Evolutionary conservation across 2,797 vertebrate genomes (phyloP), one percentile per base, ranked within the genome.

Genomic region (Sebastiscus tertius): DNA sequence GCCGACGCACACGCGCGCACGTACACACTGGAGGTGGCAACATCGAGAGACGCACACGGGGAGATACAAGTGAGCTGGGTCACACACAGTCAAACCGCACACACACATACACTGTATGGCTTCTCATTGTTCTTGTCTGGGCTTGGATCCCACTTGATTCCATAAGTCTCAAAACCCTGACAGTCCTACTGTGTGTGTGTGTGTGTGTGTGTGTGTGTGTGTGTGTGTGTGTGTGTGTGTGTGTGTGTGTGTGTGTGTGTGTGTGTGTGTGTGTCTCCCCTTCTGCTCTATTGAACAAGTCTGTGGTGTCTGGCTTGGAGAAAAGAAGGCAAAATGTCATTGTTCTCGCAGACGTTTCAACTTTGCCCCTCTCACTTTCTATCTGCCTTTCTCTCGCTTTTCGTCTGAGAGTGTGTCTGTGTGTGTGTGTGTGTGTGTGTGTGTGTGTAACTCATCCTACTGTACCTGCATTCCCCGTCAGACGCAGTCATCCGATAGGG

Each of bases 291-390:
- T 90, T 93, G 90, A 93, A 90, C 86, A 87, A 87, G 89, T 83
- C 88, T 79, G 84, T 88, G 84, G 88, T 93, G 92, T 94, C 94
- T 94, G 88, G 87, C 89, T 82, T 80, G 27, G 76, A 92, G 88
- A 91, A 90, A 91, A 90, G 87, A 89, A 88, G 86, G 86, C 90
- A 87, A 91, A 89, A 90, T 93, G 88, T 87, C 89, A 93, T 95
- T 94, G 93, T 95, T 94, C 87, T 86, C 77, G 68, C 88, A 92
- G 89, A 93, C 93, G 85, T 94, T 94, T 94, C 93, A 94, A 94
- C 93, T 93, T 92, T 92, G 88, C 82, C 93, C 88, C 90, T 90
- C 88, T 92, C 91, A 88, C 87, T 91, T 89, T 93, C 82, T 85
- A 84, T 49, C 77, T 79, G 84, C 81, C 79, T 85, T 82, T 90